phyloP scores from a whole-genome alignment of 2,113 vertebrate species.

The Protobothrops flavoviridis region DNA sequence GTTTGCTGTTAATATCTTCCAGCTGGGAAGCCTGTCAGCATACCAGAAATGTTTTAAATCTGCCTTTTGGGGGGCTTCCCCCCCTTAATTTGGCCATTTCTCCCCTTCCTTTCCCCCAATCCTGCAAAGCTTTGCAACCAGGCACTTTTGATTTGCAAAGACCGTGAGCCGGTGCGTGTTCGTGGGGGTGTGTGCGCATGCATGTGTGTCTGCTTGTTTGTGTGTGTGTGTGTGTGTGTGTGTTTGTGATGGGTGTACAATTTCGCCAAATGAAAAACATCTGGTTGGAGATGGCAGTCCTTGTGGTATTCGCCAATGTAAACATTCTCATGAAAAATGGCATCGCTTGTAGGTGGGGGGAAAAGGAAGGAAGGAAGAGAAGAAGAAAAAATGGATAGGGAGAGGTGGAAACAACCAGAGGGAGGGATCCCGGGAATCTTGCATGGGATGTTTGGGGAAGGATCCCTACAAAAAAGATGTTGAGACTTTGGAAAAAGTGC shows the following conservation, averaged over 20 bases:
- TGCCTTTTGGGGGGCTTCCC: background rate
- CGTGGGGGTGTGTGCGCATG: no score
- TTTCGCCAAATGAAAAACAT: slow-evolving; percentile 60
- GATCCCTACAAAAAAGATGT: background rate
- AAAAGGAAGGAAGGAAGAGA: background rate
- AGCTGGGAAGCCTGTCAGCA: background rate
- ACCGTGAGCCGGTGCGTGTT: slow-evolving; percentile 25
- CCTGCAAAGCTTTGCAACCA: slow-evolving; percentile 40
- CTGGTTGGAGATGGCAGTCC: slow-evolving; percentile 45
- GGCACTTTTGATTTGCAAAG: slow-evolving; percentile 64
- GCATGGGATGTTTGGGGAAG: background rate
- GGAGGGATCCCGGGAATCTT: background rate
- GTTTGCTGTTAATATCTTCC: slow-evolving; percentile 41
- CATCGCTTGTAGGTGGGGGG: background rate
- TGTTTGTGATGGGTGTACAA: background rate
- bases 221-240: background rate
- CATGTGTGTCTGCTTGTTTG: background rate
- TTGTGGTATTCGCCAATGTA: slow-evolving; percentile 39
- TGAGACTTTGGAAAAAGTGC: no score
- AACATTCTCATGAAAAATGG: slow-evolving; percentile 14
- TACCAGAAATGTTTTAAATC: slow-evolving; percentile 16
- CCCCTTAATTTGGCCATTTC: background rate
- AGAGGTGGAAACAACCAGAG: background rate
- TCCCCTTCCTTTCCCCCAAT: background rate
- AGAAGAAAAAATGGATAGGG: background rate